Evolutionary conservation across 1,140 invertebrate genomes (phyloP).

Genomic region (Achatina immaculata): DNA sequence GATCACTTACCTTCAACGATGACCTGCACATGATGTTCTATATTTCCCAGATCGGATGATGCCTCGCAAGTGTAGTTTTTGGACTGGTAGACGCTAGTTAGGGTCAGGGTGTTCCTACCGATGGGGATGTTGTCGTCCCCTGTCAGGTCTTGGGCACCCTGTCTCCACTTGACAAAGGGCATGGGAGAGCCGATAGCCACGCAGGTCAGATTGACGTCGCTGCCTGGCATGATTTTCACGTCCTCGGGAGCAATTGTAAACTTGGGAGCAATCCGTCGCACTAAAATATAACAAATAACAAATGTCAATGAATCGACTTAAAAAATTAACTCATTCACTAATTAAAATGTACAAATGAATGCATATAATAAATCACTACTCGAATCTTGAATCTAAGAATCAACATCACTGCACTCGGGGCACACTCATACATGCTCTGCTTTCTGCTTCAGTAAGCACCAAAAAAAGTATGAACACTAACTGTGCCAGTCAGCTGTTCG

Average conservation of each 20-base stretch:
- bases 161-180: constrained; percentile 96
- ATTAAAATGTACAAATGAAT: no score
- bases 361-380: no score
- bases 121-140: constrained; percentile 74
- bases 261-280: constrained; percentile 91
- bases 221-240: constrained; percentile 90
- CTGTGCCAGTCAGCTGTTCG: no score
- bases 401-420: no score
- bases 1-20: constrained; percentile 91
- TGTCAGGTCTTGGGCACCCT: constrained; percentile 85
- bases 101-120: constrained; percentile 83
- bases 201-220: constrained; percentile 92
- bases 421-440: no score
- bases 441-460: no score
- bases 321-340: no score
- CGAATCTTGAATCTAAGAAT: no score
- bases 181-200: constrained; percentile 97
- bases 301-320: no score
- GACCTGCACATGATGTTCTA: constrained; percentile 87
- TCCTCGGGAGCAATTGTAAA: constrained; percentile 90
- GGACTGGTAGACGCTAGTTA: constrained; percentile 89
- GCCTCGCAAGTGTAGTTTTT: constrained; percentile 98
- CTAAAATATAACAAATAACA: constrained; percentile 74
- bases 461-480: no score
- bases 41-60: constrained; percentile 90